A percentile compares a stretch with the other conserved stretches of the same genome.
Evolutionary conservation across 2,797 vertebrate genomes (phyloP).

Genomic region (Rousettus madagascariensis): DNA sequence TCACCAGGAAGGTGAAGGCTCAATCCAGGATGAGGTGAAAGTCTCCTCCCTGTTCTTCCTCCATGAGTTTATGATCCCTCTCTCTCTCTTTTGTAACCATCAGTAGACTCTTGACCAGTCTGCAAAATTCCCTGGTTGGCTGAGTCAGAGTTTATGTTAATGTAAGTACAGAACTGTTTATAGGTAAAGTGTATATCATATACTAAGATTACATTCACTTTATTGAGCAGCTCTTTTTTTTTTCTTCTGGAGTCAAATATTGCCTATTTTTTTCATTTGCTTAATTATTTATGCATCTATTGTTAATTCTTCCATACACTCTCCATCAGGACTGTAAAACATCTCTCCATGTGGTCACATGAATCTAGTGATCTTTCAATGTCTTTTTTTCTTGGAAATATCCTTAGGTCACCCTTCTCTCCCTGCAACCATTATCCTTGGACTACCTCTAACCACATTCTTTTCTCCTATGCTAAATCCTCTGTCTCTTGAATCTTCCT

Average conservation of each 20-base stretch:
- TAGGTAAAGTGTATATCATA: neutral
- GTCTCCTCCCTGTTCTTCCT: neutral
- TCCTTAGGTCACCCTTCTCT: neutral
- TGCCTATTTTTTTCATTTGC: neutral
- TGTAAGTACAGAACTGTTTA: neutral
- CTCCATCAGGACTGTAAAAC: neutral
- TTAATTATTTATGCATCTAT: neutral
- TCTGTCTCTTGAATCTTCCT: neutral
- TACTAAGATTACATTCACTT: neutral
- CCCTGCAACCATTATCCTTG: neutral
- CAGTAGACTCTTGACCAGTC: neutral
- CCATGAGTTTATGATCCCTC: neutral
- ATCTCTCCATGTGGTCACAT: neutral
- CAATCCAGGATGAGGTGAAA: neutral
- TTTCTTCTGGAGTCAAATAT: neutral
- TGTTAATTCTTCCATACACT: neutral
- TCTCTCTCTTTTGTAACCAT: neutral
- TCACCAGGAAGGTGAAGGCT: constrained; percentile 1
- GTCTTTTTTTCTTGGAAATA: neutral
- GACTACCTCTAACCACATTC: neutral
- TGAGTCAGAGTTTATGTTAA: neutral
- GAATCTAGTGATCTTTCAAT: neutral
- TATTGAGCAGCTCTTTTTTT: neutral
- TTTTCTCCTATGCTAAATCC: neutral
- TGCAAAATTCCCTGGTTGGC: neutral